Base-by-base conservation (phyloP, 2,113 vertebrate species). In the Dendropsophus ebraccatus region DNA sequence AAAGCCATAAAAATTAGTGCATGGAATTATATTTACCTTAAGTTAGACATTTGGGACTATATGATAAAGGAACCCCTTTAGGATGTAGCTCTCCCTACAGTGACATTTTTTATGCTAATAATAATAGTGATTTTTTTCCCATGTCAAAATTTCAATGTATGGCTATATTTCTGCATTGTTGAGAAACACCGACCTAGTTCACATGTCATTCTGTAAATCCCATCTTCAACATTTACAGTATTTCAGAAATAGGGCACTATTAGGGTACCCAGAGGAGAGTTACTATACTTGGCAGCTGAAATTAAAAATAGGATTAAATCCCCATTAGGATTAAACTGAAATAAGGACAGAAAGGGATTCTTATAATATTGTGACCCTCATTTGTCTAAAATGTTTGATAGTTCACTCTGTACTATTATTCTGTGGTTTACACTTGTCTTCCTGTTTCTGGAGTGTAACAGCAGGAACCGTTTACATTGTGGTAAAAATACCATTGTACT, bases 361-460 rank as follows among this genome's bases (percentile, higher is more conserved):
- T 70, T 67, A 16, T 67, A 37, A 37, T 41, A 70, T 35, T 35
- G 28, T 35, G 16, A 14, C 65, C 37, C 23, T 49, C 41, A n/a
- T 49, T 74, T 74, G 23, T 74, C 72, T 74, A 41, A 47, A 8
- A 25, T 47, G 41, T 47, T 47, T 74, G 23, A 74, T 47, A 35
- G 65, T 35, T 35, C 60, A 65, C 8, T 65, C n/a, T 65, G 60
- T 28, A 23, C 35, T 72, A 37, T 72, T 12, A 14, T 49, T 47
- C 7, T 14, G 72, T 74, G 72, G 41, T 49, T 70, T 70, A 70
- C 67, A 70, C 67, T 70, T 70, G 35, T 70, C 67, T 37, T 70
- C 67, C 35, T 70, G 67, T 70, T 74, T 74, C 13, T 74, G 72
- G 72, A 74, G 37, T 74, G 41, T n/a, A 74, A 49, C 41, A 47